phyloP scores from a whole-genome alignment of 2,797 vertebrate species.

The Ceyx erithaca region DNA sequence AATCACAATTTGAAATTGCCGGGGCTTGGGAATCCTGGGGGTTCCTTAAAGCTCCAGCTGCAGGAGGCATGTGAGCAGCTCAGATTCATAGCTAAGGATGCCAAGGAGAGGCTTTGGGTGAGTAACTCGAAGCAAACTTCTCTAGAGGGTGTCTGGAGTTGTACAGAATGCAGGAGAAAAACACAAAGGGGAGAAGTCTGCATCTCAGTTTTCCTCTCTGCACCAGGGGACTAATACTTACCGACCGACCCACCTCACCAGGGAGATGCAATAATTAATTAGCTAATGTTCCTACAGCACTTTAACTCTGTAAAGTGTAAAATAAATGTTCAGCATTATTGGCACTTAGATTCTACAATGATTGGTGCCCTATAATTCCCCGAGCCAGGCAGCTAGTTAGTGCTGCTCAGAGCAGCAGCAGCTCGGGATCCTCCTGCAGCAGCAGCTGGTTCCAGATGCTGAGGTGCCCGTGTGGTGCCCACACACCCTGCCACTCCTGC shows the following conservation, averaged over 20 bases:
- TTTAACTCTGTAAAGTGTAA: constrained; percentile 72
- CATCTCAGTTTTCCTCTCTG: constrained; percentile 62
- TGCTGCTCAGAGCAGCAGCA: constrained; percentile 56
- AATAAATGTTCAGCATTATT: constrained; percentile 75
- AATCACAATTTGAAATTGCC: constrained; percentile 47
- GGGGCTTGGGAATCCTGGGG: constrained; percentile 11
- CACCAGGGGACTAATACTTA: constrained; percentile 68
- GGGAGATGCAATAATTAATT: constrained; percentile 74
- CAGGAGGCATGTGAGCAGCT: not conserved
- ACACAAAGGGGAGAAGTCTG: constrained; percentile 43
- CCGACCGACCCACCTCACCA: constrained; percentile 54
- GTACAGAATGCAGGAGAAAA: constrained; percentile 20
- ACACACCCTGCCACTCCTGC: not conserved
- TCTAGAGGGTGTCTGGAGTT: not conserved
- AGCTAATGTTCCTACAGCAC: constrained; percentile 71
- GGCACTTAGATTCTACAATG: constrained; percentile 72
- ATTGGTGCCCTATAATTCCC: constrained; percentile 73
- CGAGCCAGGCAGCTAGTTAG: constrained; percentile 61
- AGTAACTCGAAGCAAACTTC: constrained; percentile 1
- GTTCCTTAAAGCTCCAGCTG: not conserved
- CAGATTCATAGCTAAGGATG: not conserved
- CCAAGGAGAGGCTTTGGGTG: not conserved
- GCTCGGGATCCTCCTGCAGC: constrained; percentile 9
- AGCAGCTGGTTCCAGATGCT: constrained; percentile 31
- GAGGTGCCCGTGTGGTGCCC: not conserved